Percentiles rank a stretch among this genome's conserved stretches.
phyloP scores from a whole-genome alignment of 2,797 vertebrate genomes.

The Lacerta agilis region DNA sequence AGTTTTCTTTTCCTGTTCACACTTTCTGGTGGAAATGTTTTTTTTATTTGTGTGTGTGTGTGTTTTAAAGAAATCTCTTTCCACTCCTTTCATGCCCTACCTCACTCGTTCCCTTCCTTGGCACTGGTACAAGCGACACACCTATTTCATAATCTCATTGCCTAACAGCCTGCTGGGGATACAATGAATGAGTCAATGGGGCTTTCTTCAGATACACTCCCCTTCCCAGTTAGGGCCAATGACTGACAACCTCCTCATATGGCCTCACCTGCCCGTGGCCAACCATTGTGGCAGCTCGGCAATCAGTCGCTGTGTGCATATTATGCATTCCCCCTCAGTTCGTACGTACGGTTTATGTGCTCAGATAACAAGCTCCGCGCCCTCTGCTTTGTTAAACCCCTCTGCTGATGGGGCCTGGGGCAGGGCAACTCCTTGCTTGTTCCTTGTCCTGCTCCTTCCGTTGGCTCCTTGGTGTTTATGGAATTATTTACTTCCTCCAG shows the following conservation, averaged over 20 bases:
- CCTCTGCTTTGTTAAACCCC: conserved; percentile 26
- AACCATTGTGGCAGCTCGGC: conserved; percentile 13
- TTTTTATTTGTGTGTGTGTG: conserved; percentile 18
- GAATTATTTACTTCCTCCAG: conserved; percentile 22
- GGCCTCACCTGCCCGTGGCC: conserved; percentile 63
- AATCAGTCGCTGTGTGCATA: conserved; percentile 48
- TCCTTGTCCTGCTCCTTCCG: neutral
- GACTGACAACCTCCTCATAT: conserved; percentile 66
- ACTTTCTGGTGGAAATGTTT: conserved; percentile 26
- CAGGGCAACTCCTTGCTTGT: conserved; percentile 57
- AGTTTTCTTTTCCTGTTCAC: neutral
- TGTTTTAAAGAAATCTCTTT: conserved; percentile 1
- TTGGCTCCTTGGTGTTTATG: neutral
- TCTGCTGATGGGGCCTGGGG: conserved; percentile 15
- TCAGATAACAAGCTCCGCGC: conserved; percentile 16
- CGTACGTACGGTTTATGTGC: conserved; percentile 27
- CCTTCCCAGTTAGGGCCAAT: conserved; percentile 52
- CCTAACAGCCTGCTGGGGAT: conserved; percentile 16
- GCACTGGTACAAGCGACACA: conserved; percentile 29
- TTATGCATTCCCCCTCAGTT: neutral
- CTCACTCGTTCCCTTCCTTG: conserved; percentile 55
- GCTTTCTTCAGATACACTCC: conserved; percentile 8
- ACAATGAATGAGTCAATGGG: conserved; percentile 33
- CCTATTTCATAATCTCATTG: conserved; percentile 30
- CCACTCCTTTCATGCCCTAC: conserved; percentile 10